phyloP scores from a whole-genome alignment of 2,797 vertebrate genomes.

The Pristis pectinata region DNA sequence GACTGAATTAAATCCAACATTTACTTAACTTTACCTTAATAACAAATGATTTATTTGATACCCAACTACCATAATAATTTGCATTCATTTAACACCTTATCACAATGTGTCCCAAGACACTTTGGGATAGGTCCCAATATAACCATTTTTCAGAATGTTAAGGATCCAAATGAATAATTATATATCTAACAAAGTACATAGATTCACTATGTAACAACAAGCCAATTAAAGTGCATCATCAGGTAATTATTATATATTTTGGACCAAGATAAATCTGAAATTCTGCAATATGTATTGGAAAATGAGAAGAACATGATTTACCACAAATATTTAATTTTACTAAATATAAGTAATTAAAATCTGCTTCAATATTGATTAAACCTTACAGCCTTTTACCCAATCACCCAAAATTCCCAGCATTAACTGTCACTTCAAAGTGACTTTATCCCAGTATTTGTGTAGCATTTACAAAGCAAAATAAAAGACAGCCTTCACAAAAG shows the following conservation, averaged over 20 bases:
- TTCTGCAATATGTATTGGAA: not conserved
- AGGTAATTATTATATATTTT: not conserved
- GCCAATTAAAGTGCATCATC: not conserved
- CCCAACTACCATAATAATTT: not conserved
- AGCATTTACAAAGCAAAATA: not conserved
- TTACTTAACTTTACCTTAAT: not conserved
- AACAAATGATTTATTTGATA: not conserved
- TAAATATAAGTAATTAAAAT: not conserved
- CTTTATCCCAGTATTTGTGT: not conserved
- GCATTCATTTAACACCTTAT: conserved; percentile 1
- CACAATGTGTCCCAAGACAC: not conserved
- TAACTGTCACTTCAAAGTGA: not conserved
- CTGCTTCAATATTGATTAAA: no score
- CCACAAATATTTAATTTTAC: not conserved
- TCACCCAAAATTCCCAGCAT: not conserved
- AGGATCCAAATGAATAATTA: not conserved
- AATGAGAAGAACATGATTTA: not conserved
- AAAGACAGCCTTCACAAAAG: not conserved
- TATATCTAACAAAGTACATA: not conserved
- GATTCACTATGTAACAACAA: not conserved
- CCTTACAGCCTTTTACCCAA: not conserved
- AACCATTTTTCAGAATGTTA: not conserved
- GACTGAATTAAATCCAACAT: not conserved
- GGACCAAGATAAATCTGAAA: not conserved
- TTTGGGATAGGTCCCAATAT: not conserved